Evolutionary conservation across 1,140 invertebrate genomes (phyloP).

Genomic region (Calephelis nemesis): DNA sequence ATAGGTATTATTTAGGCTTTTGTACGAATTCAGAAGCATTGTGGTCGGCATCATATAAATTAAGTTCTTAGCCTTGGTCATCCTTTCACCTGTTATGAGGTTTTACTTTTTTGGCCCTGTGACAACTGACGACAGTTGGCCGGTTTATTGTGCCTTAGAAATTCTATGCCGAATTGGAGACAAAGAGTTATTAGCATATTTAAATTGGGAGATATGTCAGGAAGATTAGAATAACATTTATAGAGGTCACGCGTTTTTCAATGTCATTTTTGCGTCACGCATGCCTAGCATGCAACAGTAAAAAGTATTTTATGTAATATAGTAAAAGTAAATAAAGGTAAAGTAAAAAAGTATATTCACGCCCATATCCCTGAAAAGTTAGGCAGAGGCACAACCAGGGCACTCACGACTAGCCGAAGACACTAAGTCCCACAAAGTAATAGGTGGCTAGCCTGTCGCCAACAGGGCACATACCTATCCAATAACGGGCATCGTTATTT

Average conservation of each 20-base stretch:
- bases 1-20: constrained; percentile 15
- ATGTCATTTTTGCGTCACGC: neutral
- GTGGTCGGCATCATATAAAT: constrained; percentile 13
- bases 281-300: neutral
- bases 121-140: constrained; percentile 16
- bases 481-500: no score
- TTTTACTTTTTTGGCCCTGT: constrained; percentile 13
- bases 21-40: constrained; percentile 7
- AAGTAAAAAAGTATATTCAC: no score
- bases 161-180: constrained; percentile 11
- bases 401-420: no score
- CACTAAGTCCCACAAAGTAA: no score
- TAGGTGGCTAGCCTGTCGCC: no score
- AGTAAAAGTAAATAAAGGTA: no score
- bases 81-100: constrained; percentile 14
- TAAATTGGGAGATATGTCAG: constrained; percentile 7
- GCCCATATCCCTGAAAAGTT: no score
- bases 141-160: constrained; percentile 3
- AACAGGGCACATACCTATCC: no score
- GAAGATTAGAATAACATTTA: constrained; percentile 5
- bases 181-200: constrained; percentile 15
- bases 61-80: constrained; percentile 13
- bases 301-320: neutral
- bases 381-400: no score
- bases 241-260: constrained; percentile 8